phyloP scores from a whole-genome alignment of 92 coral and sea anemone genomes.

The Porites lobata region DNA sequence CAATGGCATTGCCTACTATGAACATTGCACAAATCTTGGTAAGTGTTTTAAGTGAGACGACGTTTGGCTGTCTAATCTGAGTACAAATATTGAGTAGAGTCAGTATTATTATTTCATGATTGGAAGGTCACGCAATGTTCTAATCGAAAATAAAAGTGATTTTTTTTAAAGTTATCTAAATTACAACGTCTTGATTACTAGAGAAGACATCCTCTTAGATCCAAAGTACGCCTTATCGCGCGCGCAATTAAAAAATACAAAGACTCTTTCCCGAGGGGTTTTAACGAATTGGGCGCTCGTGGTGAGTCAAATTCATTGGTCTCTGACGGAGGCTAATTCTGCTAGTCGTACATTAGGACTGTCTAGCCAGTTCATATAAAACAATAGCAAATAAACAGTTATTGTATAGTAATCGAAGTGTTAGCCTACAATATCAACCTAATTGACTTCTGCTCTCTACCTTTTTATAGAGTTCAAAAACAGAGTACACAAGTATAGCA shows the following conservation, averaged over 20 bases:
- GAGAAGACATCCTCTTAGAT: background rate
- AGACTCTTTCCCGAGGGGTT: slow-evolving; percentile 30
- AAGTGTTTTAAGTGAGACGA: background rate
- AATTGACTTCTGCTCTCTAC: background rate
- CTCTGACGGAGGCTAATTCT: slow-evolving; percentile 5
- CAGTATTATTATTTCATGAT: background rate
- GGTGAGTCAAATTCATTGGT: background rate
- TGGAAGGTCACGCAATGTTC: slow-evolving; percentile 34
- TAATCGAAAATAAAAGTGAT: background rate
- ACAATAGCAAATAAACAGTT: slow-evolving; percentile 42
- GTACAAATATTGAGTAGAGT: background rate
- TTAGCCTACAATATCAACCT: slow-evolving; percentile 22
- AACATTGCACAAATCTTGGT: background rate
- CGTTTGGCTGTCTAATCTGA: slow-evolving; percentile 7
- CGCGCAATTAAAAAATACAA: background rate
- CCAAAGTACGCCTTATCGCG: slow-evolving; percentile 8
- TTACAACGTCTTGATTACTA: background rate
- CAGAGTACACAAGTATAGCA: background rate
- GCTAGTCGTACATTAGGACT: background rate
- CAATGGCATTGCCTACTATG: slow-evolving; percentile 22
- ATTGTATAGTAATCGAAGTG: slow-evolving; percentile 18
- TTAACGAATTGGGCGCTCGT: background rate
- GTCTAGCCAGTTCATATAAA: slow-evolving; percentile 29
- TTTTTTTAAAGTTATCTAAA: background rate
- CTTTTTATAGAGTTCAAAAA: slow-evolving; percentile 11